phyloP scores from a whole-genome alignment of 2,113 vertebrate species.

The Morone saxatilis region DNA sequence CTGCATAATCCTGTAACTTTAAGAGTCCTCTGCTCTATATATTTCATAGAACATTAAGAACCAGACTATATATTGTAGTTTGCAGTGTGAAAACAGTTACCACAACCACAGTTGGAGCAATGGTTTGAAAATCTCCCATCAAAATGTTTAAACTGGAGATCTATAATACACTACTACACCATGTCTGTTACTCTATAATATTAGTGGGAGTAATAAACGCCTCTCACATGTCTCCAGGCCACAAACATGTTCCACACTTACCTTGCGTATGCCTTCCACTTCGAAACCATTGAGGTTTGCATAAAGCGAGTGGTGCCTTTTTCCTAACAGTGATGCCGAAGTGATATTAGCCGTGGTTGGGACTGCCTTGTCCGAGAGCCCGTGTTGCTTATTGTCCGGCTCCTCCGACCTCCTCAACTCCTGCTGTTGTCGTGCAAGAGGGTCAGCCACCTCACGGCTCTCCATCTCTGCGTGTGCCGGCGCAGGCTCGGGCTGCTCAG shows the following conservation, averaged over 20 bases:
- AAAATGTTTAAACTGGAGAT: background rate
- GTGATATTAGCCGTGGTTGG: slow-evolving; percentile 41
- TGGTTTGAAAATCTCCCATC: background rate
- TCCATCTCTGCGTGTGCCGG: slow-evolving; percentile 61
- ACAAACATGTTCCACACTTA: slow-evolving; percentile 51
- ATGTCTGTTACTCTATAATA: background rate
- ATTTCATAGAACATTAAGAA: slow-evolving; percentile 11
- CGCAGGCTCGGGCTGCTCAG: slow-evolving; percentile 72
- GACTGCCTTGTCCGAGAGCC: slow-evolving; percentile 49
- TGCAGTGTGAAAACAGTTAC: background rate
- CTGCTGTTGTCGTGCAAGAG: slow-evolving; percentile 57
- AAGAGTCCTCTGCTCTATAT: background rate
- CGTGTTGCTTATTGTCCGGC: slow-evolving; percentile 26
- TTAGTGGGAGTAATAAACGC: background rate
- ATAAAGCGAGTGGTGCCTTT: slow-evolving; percentile 84
- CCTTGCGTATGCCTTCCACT: slow-evolving; percentile 76
- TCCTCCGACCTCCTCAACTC: slow-evolving; percentile 53
- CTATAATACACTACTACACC: background rate
- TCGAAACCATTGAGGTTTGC: slow-evolving; percentile 83
- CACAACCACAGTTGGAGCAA: background rate
- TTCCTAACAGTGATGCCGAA: slow-evolving; percentile 73
- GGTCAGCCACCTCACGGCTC: slow-evolving; percentile 42
- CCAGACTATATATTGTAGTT: background rate
- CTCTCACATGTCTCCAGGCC: background rate
- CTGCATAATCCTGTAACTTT: background rate